phyloP scores from a whole-genome alignment of 2,113 vertebrate species.

The Chaenogobius annularis region DNA sequence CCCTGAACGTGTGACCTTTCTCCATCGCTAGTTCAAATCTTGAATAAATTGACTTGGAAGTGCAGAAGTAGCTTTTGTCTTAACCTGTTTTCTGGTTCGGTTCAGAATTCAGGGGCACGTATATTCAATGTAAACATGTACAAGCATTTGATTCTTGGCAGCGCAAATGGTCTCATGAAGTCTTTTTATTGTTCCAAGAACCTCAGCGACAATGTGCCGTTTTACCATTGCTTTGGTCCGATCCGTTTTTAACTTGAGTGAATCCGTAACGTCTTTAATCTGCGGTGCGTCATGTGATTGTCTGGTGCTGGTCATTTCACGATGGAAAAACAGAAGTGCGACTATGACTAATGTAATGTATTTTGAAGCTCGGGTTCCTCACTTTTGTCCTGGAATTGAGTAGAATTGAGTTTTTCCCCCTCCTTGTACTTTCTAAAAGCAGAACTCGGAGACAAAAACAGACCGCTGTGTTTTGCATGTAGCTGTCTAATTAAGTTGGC shows the following conservation, averaged over 20 bases:
- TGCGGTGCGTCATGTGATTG: background rate
- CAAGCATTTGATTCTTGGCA: background rate
- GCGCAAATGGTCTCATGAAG: too few relatives aligned
- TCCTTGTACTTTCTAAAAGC: too few relatives aligned
- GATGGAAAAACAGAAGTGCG: constrained; percentile 2
- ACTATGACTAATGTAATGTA: background rate
- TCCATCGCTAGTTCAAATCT: too few relatives aligned
- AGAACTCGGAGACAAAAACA: background rate
- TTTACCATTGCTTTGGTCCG: background rate
- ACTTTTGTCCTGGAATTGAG: too few relatives aligned
- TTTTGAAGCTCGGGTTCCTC: background rate
- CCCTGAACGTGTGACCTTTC: too few relatives aligned
- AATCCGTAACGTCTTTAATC: background rate
- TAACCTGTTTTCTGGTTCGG: too few relatives aligned
- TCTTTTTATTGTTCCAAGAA: background rate
- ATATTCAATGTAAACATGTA: background rate
- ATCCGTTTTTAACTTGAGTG: background rate
- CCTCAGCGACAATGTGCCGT: background rate
- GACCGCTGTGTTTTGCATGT: too few relatives aligned
- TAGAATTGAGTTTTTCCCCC: too few relatives aligned
- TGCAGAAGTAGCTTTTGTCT: too few relatives aligned
- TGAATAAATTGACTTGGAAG: too few relatives aligned
- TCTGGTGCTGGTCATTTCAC: background rate
- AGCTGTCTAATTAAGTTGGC: too few relatives aligned
- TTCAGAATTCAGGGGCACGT: background rate